Evolutionary conservation across 2,113 vertebrate genomes (phyloP).

Genomic region (Mustela nigripes): DNA sequence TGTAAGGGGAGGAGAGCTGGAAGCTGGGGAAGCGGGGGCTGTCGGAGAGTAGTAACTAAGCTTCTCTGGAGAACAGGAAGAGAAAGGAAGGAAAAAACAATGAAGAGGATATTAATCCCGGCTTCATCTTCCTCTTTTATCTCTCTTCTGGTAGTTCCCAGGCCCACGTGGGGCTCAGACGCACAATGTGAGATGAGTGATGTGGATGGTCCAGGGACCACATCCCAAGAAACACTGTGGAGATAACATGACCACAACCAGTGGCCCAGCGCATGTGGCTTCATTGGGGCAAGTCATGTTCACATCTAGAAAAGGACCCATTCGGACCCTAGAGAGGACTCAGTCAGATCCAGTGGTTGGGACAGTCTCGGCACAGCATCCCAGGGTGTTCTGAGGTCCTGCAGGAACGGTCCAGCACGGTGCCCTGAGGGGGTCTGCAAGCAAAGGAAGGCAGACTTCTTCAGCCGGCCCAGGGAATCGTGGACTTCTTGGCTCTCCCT

Average conservation of each 20-base stretch:
- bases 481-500: not conserved
- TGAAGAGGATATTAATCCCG: not conserved
- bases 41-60: not conserved
- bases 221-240: not conserved
- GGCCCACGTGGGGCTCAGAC: not conserved
- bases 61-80: not conserved
- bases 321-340: not conserved
- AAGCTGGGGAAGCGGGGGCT: not conserved
- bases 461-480: not conserved
- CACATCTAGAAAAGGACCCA: not conserved
- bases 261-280: not conserved
- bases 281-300: not conserved
- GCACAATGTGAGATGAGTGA: not conserved
- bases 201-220: not conserved
- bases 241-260: no score
- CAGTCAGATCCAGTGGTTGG: no score
- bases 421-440: not conserved
- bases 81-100: not conserved
- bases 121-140: not conserved
- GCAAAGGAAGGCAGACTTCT: not conserved
- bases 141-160: not conserved
- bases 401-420: rapidly evolving
- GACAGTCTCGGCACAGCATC: not conserved
- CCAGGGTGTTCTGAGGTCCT: no score
- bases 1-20: no score